phyloP scores from a whole-genome alignment of 2,888 invertebrate species.

The Standfussiana lucernea region DNA sequence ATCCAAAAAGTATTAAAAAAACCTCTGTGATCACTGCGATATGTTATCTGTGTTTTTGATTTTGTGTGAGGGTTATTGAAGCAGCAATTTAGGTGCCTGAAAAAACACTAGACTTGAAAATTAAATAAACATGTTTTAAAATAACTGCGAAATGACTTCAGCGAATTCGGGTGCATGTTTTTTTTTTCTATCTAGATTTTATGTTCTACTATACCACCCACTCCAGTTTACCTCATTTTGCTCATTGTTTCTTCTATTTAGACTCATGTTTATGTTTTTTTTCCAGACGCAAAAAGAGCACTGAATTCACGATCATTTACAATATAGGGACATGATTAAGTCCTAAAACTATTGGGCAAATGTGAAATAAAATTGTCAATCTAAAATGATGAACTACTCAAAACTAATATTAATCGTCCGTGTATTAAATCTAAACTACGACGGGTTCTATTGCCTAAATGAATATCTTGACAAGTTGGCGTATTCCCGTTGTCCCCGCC shows the following conservation, averaged over 20 bases:
- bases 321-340: not conserved
- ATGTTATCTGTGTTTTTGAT: slow-evolving; percentile 5
- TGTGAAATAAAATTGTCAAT: not conserved
- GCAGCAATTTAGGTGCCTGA: not conserved
- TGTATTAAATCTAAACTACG: not conserved
- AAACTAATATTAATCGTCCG: not conserved
- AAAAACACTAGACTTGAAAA: not conserved
- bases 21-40: not conserved
- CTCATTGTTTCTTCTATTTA: not conserved
- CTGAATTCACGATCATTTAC: not conserved
- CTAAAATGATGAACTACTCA: not conserved
- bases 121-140: not conserved
- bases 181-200: not conserved
- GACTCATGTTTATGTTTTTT: not conserved
- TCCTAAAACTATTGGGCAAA: not conserved
- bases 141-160: not conserved
- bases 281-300: not conserved
- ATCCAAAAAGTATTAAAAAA: slow-evolving; percentile 4
- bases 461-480: not conserved
- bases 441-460: not conserved
- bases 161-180: not conserved
- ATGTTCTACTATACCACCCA: not conserved
- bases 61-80: slow-evolving; percentile 8
- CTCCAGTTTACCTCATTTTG: not conserved
- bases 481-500: no score